A percentile compares a stretch with the other conserved stretches of the same genome.
Evolutionary conservation across 2,888 invertebrate species (phyloP).

Genomic region (Thymelicus sylvestris): DNA sequence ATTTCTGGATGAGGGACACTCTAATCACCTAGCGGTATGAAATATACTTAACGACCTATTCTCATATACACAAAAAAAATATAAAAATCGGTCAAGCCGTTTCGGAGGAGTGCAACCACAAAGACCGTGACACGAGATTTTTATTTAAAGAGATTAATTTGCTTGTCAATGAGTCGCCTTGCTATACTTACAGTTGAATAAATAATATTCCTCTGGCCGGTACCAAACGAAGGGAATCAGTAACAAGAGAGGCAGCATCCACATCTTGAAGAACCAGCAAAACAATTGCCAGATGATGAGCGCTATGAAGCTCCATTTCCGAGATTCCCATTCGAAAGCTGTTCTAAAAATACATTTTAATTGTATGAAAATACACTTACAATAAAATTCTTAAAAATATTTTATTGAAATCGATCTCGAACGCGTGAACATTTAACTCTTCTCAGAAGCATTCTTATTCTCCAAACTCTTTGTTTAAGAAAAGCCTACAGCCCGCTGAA

Average conservation of each 20-base stretch:
- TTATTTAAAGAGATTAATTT: no score
- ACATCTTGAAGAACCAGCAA: constrained; percentile 96
- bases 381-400: no score
- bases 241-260: constrained; percentile 94
- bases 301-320: constrained; percentile 90
- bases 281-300: constrained; percentile 92
- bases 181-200: constrained; percentile 60
- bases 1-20: no score
- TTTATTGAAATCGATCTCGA: no score
- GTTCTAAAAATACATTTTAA: constrained; percentile 83
- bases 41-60: no score
- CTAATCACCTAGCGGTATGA: no score
- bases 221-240: constrained; percentile 90
- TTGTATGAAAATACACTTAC: not conserved
- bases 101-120: no score
- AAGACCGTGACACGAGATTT: no score
- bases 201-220: constrained; percentile 60
- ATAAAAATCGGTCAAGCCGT: no score
- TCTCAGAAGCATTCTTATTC: not conserved
- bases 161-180: no score
- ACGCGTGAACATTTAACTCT: not conserved
- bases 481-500: not conserved
- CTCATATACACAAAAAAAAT: no score
- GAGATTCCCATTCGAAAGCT: constrained; percentile 98
- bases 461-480: not conserved